phyloP scores from a whole-genome alignment of 2,113 vertebrate species.

The Chaetodon trifascialis region DNA sequence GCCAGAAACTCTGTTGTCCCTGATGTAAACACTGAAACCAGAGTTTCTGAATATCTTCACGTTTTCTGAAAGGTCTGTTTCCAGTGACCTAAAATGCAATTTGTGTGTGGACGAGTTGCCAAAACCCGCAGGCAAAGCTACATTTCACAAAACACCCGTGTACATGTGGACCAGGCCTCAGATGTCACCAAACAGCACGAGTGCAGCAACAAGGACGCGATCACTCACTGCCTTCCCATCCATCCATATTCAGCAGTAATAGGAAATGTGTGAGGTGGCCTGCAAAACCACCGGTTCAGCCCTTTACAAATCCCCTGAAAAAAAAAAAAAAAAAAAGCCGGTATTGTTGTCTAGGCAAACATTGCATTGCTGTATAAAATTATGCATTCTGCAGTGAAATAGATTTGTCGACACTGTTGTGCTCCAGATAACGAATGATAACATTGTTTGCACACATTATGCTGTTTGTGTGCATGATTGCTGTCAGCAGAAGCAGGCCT shows the following conservation, averaged over 20 bases:
- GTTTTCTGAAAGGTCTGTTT: too few species aligned
- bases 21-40: too few species aligned
- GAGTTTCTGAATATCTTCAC: too few species aligned
- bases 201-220: background rate
- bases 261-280: constrained; percentile 5
- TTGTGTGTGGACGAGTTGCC: too few species aligned
- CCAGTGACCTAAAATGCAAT: too few species aligned
- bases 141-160: too few species aligned
- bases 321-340: constrained; percentile 22
- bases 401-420: constrained; percentile 56
- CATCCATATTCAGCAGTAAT: constrained; percentile 35
- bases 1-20: too few species aligned
- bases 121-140: too few species aligned
- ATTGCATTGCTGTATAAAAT: constrained; percentile 32
- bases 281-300: constrained; percentile 48
- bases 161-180: background rate
- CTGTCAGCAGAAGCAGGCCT: constrained; percentile 54
- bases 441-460: constrained; percentile 62
- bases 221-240: constrained; percentile 4
- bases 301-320: constrained; percentile 21
- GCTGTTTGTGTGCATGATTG: constrained; percentile 55
- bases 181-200: constrained; percentile 10
- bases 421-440: constrained; percentile 66
- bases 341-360: constrained; percentile 38
- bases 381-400: constrained; percentile 42